These are phyloP conservation scores for Rhadina sibilatrix DNA, from an alignment of 2,113 vertebrate species.

Conservation along the genomic window DNA sequence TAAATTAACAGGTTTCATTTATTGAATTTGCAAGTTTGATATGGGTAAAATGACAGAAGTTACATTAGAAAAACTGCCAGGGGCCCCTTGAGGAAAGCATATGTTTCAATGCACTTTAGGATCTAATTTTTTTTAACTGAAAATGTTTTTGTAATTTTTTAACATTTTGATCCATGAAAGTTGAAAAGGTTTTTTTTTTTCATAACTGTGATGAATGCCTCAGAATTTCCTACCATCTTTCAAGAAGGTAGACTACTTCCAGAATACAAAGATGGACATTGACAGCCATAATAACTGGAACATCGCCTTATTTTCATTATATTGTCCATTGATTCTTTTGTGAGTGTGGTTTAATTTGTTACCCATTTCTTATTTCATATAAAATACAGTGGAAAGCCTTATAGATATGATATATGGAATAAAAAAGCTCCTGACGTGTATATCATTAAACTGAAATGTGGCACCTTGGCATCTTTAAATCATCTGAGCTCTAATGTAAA, in stretches of 20 bases:
- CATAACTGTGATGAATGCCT: not conserved
- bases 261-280: not conserved
- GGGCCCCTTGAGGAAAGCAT: rapidly evolving
- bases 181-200: too few species aligned
- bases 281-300: not conserved
- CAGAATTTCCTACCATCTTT: not conserved
- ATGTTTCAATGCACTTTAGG: not conserved
- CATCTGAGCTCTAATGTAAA: constrained; percentile 29
- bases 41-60: not conserved
- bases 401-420: not conserved
- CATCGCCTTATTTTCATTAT: not conserved
- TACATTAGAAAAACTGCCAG: not conserved
- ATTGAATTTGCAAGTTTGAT: not conserved
- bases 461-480: constrained; percentile 31
- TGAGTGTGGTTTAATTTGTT: constrained; percentile 14
- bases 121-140: not conserved
- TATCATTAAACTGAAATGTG: constrained; percentile 39
- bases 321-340: not conserved
- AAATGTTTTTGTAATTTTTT: not conserved
- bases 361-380: not conserved
- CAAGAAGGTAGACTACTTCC: not conserved
- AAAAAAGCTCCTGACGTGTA: not conserved
- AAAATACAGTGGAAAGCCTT: not conserved
- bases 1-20: not conserved
- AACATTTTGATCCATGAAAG: not conserved